phyloP scores from a whole-genome alignment of 2,113 vertebrate species.

The Atherinomorus stipes region DNA sequence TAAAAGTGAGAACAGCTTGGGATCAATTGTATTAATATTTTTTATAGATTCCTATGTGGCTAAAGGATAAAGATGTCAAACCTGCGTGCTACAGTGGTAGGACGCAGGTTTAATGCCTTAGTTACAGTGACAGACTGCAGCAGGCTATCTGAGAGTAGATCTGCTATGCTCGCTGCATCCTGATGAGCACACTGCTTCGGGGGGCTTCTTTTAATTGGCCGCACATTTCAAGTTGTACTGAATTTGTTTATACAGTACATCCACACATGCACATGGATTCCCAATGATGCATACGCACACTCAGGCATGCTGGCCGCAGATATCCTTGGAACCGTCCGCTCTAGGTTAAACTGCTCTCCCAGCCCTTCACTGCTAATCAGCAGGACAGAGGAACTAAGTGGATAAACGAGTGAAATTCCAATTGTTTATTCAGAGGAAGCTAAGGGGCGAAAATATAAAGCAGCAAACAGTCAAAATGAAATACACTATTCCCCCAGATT shows the following conservation, averaged over 20 bases:
- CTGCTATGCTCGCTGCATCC: slow-evolving; percentile 65
- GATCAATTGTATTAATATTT: slow-evolving; percentile 17
- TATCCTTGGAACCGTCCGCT: slow-evolving; percentile 70
- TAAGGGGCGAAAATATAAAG: slow-evolving; percentile 35
- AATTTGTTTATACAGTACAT: slow-evolving; percentile 61
- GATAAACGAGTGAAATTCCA: slow-evolving; percentile 63
- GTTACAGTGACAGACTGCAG: slow-evolving; percentile 58
- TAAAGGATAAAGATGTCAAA: slow-evolving; percentile 52
- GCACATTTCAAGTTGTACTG: slow-evolving; percentile 54
- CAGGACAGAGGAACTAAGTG: slow-evolving; percentile 67
- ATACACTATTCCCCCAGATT: slow-evolving; percentile 63
- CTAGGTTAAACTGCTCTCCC: slow-evolving; percentile 62
- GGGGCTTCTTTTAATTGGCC: slow-evolving; percentile 73
- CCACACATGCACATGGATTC: slow-evolving; percentile 10
- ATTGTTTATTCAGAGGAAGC: slow-evolving; percentile 66
- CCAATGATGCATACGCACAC: not conserved
- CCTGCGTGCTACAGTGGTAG: slow-evolving; percentile 11
- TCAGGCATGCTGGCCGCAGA: slow-evolving; percentile 41
- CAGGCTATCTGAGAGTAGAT: slow-evolving; percentile 57
- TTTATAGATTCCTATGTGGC: not conserved
- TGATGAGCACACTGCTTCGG: slow-evolving; percentile 65
- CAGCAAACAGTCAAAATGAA: slow-evolving; percentile 47
- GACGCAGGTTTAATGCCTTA: slow-evolving; percentile 31
- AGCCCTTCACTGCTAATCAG: slow-evolving; percentile 66
- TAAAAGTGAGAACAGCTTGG: not conserved